A percentile compares a stretch with the other conserved stretches of the same genome.
Conservation (phyloP, 2,113 vertebrate species). For the Boleophthalmus pectinirostris region DNA sequence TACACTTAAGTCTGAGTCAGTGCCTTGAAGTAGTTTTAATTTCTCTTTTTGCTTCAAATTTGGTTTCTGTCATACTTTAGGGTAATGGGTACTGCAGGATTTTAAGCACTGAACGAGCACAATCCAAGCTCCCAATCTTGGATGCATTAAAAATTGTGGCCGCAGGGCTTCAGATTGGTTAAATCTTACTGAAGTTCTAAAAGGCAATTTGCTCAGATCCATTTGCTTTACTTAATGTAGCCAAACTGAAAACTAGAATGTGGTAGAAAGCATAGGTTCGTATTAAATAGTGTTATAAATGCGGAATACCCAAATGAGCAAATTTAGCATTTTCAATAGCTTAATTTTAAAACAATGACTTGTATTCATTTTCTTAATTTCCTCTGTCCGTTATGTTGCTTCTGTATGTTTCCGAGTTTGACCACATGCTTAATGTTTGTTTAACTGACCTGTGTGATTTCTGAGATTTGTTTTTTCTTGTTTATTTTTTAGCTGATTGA, state of each 20-base stretch:
- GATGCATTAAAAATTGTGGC: neutral
- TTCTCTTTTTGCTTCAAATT: constrained; percentile 1
- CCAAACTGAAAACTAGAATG: no score
- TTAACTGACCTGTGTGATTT: neutral
- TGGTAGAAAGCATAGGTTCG: neutral
- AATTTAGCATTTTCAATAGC: neutral
- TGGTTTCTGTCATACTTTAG: neutral
- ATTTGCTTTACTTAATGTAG: no score
- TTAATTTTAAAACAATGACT: neutral
- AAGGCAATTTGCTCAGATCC: no score
- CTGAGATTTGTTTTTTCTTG: neutral
- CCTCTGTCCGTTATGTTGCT: neutral
- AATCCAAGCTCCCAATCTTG: neutral
- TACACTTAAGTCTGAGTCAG: neutral
- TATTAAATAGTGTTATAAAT: neutral
- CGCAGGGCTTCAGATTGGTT: no score
- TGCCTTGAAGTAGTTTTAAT: neutral
- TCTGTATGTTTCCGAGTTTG: neutral
- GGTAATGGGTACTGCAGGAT: neutral
- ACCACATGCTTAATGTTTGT: neutral
- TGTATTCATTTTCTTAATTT: no score
- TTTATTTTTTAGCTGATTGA: constrained; percentile 86
- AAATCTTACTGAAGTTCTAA: no score
- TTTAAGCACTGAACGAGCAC: neutral
- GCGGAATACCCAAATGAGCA: neutral